A percentile compares a stretch with the other conserved stretches of the same genome.
These are phyloP conservation scores for Maconellicoccus hirsutus DNA, from an alignment of 1,140 invertebrate genomes.

Conservation along the genomic window DNA sequence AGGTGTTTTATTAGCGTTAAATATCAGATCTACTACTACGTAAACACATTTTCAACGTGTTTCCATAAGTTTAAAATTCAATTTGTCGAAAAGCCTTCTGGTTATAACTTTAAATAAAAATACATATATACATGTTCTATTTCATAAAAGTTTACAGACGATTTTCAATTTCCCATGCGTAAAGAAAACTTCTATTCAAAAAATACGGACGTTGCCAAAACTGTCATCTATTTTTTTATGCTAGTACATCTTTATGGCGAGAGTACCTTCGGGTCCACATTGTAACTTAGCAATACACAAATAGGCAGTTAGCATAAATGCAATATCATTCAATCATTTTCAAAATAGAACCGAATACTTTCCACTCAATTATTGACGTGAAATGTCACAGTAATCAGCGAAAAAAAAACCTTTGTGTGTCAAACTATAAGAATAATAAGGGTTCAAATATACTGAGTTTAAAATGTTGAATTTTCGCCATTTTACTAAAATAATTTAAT, in stretches of 20 bases:
- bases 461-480: too few relatives aligned
- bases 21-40: background rate
- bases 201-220: background rate
- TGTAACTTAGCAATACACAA: background rate
- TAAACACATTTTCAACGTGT: background rate
- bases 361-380: background rate
- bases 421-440: too few relatives aligned
- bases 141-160: background rate
- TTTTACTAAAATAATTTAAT: too few relatives aligned
- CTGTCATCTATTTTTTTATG: background rate
- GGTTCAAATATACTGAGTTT: too few relatives aligned
- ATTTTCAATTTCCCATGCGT: slow-evolving; percentile 8
- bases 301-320: background rate
- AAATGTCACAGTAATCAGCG: background rate
- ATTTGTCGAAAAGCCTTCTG: slow-evolving; percentile 4
- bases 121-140: background rate
- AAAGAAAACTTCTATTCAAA: background rate
- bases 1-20: slow-evolving; percentile 9
- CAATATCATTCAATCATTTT: background rate
- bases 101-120: background rate
- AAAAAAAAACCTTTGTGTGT: too few relatives aligned
- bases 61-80: slow-evolving; percentile 1
- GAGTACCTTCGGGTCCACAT: background rate
- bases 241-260: background rate
- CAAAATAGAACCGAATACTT: background rate